A percentile compares a stretch with the other conserved stretches of the same genome.
Evolutionary conservation across 2,113 vertebrate genomes (phyloP).

Genomic region (Oryzias curvinotus): DNA sequence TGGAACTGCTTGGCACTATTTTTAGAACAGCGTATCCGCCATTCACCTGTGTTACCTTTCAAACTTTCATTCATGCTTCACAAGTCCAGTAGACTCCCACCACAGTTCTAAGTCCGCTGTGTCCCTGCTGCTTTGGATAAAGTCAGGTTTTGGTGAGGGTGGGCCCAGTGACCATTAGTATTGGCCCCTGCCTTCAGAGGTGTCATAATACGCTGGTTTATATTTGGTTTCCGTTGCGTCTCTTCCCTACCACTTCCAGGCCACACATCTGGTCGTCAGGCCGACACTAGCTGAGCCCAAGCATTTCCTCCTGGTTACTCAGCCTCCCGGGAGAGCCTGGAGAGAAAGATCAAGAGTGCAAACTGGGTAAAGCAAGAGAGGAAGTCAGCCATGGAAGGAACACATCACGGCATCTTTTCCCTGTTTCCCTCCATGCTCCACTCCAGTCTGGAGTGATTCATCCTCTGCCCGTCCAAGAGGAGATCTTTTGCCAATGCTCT

Average conservation of each 20-base stretch:
- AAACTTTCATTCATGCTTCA: slow-evolving; percentile 49
- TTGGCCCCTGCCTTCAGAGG: slow-evolving; percentile 63
- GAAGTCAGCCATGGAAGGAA: slow-evolving; percentile 68
- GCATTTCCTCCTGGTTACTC: slow-evolving; percentile 76
- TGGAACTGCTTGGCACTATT: slow-evolving; percentile 59
- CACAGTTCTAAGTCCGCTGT: slow-evolving; percentile 32
- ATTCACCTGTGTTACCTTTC: slow-evolving; percentile 63
- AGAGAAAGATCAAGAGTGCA: slow-evolving; percentile 33
- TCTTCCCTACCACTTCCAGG: slow-evolving; percentile 72
- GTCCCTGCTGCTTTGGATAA: slow-evolving; percentile 41
- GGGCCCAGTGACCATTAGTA: slow-evolving; percentile 43
- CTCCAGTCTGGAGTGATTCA: slow-evolving; percentile 75
- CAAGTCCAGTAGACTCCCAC: slow-evolving; percentile 32
- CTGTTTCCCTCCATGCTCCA: slow-evolving; percentile 54
- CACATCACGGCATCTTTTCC: slow-evolving; percentile 66
- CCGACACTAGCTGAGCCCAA: slow-evolving; percentile 67
- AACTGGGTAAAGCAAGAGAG: slow-evolving; percentile 40
- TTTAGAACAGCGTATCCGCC: slow-evolving; percentile 67
- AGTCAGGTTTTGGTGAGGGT: slow-evolving; percentile 20
- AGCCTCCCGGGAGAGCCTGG: slow-evolving; percentile 66
- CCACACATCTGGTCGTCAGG: slow-evolving; percentile 75
- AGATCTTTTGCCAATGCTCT: slow-evolving; percentile 63
- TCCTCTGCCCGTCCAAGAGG: slow-evolving; percentile 63
- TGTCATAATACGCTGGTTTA: slow-evolving; percentile 65
- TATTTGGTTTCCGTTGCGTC: slow-evolving; percentile 74